Evolutionary conservation across 37 sponge, comb jelly and placozoan species (phyloP).

Genomic region (Beroe forskalii): DNA sequence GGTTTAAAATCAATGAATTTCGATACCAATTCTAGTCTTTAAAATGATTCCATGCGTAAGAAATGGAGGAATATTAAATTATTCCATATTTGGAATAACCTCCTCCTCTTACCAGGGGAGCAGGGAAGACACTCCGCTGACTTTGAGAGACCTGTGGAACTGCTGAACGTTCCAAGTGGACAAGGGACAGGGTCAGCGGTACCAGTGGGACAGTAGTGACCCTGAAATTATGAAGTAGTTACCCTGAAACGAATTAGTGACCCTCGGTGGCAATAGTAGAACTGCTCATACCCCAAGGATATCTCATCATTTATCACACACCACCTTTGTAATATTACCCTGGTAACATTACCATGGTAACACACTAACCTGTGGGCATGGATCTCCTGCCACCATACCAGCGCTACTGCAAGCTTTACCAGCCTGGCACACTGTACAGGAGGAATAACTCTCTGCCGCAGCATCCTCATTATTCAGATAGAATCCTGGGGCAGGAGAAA

Average conservation of each 20-base stretch:
- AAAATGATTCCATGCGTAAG: no score
- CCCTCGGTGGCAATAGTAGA: no score
- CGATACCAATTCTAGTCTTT: no score
- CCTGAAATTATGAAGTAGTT: neutral
- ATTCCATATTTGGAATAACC: neutral
- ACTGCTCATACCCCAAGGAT: no score
- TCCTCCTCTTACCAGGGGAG: constrained; percentile 27
- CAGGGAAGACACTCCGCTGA: constrained; percentile 46
- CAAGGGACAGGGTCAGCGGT: constrained; percentile 65
- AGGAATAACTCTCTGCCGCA: constrained; percentile 58
- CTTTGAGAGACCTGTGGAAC: neutral
- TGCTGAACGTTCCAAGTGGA: constrained; percentile 49
- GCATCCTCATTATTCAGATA: constrained; percentile 49
- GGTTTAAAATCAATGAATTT: no score
- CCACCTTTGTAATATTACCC: no score
- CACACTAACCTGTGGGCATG: neutral
- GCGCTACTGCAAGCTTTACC: constrained; percentile 53
- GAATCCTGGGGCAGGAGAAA: constrained; percentile 50
- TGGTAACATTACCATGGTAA: no score
- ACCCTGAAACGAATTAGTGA: no score
- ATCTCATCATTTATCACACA: no score
- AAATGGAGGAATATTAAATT: no score
- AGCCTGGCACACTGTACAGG: constrained; percentile 68
- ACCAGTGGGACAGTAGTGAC: constrained; percentile 68
- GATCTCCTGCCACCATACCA: constrained; percentile 6